These are phyloP conservation scores for Staurois parvus DNA, from an alignment of 2,797 vertebrate species.

Conservation along the genomic window DNA sequence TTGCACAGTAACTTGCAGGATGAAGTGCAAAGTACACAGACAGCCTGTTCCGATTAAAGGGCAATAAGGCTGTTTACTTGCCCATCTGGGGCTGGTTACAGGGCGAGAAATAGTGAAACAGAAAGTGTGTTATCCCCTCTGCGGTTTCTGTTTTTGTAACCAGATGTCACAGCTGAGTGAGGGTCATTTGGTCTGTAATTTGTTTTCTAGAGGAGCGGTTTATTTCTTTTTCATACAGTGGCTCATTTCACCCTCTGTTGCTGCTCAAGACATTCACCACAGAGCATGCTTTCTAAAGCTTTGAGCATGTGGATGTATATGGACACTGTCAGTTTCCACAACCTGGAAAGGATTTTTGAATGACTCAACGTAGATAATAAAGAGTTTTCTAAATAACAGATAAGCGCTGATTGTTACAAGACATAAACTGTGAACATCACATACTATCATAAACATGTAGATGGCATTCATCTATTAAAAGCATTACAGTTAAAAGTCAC, in stretches of 20 bases:
- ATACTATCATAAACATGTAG: background rate
- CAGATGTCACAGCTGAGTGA: constrained; percentile 81
- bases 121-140: constrained; percentile 87
- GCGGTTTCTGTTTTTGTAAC: constrained; percentile 85
- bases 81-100: constrained; percentile 90
- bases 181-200: constrained; percentile 60
- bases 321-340: constrained; percentile 32
- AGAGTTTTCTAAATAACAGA: constrained; percentile 17
- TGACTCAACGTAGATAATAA: constrained; percentile 4
- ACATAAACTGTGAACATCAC: background rate
- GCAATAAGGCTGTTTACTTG: constrained; percentile 93
- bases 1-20: constrained; percentile 56
- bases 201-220: constrained; percentile 57
- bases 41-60: constrained; percentile 92
- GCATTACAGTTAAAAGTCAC: too few relatives aligned
- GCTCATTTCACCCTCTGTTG: constrained; percentile 59
- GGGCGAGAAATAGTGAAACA: constrained; percentile 90
- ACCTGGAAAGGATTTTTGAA: constrained; percentile 6
- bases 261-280: constrained; percentile 53
- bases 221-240: constrained; percentile 63
- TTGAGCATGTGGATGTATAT: background rate
- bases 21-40: constrained; percentile 79
- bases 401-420: background rate
- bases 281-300: constrained; percentile 38
- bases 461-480: too few relatives aligned